These are phyloP conservation scores for Leptobrachium leishanense DNA, from an alignment of 2,113 vertebrate species.

Conservation along the genomic window DNA sequence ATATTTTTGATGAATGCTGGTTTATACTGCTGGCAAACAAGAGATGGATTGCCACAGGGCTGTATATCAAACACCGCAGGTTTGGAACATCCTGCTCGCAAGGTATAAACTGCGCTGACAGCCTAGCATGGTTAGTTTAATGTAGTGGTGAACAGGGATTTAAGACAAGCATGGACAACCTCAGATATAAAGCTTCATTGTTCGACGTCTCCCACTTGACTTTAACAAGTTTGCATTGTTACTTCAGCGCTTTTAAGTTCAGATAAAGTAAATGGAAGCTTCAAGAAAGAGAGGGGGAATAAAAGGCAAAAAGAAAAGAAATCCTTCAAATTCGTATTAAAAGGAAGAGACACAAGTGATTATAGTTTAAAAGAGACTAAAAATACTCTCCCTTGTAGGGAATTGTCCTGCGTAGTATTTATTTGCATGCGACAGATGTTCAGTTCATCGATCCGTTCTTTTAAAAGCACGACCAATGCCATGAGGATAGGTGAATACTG, in stretches of 20 bases:
- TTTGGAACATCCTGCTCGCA: not conserved
- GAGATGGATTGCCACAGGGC: not conserved
- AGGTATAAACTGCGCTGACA: not conserved
- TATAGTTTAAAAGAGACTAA: conserved; percentile 10
- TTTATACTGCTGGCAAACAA: not conserved
- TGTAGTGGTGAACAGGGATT: not conserved
- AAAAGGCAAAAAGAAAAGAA: not conserved
- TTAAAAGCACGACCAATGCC: not conserved
- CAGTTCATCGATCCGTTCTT: not conserved
- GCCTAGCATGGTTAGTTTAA: not conserved
- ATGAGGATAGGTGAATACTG: not conserved
- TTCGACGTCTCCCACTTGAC: not conserved
- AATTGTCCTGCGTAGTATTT: conserved; percentile 21
- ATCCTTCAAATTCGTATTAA: not conserved
- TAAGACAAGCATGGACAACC: conserved; percentile 12
- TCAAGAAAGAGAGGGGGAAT: not conserved
- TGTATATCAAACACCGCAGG: not conserved
- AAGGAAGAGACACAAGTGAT: not conserved
- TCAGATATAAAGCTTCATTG: not conserved
- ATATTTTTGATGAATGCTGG: not conserved
- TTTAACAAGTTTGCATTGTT: not conserved
- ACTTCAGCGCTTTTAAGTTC: conserved; percentile 1
- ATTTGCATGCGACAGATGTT: conserved; percentile 20
- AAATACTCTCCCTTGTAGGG: conserved; percentile 3
- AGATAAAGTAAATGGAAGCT: conserved; percentile 18